Conservation (phyloP, 2,113 vertebrate species). For the Heteronetta atricapilla region DNA sequence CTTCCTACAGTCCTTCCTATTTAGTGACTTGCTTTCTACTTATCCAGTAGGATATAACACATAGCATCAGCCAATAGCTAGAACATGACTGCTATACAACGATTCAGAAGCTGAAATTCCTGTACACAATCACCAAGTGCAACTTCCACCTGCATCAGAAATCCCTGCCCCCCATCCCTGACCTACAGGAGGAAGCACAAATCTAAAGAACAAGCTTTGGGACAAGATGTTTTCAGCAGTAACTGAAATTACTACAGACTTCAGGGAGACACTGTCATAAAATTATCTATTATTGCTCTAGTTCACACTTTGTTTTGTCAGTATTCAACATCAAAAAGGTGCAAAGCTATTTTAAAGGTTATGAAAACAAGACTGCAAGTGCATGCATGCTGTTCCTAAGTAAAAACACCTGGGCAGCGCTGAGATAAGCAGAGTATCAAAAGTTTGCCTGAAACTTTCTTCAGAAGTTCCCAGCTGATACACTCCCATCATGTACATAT, state of each 20-base stretch:
- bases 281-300: background rate
- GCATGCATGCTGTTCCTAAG: background rate
- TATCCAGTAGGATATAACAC: background rate
- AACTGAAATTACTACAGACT: background rate
- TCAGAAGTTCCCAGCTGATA: background rate
- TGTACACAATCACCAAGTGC: background rate
- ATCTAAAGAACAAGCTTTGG: background rate
- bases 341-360: background rate
- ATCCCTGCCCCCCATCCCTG: background rate
- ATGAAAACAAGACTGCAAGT: background rate
- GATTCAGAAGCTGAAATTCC: background rate
- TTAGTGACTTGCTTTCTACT: background rate
- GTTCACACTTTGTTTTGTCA: background rate
- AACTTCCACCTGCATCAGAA: background rate
- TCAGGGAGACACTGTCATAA: background rate
- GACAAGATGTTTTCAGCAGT: background rate
- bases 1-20: background rate
- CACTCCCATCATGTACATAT: background rate
- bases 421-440: background rate
- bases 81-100: background rate
- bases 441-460: background rate
- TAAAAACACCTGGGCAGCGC: background rate
- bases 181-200: background rate
- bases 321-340: background rate
- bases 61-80: background rate